Base-by-base conservation (phyloP, 2,113 vertebrate species). In the Chlorodrepanis virens region DNA sequence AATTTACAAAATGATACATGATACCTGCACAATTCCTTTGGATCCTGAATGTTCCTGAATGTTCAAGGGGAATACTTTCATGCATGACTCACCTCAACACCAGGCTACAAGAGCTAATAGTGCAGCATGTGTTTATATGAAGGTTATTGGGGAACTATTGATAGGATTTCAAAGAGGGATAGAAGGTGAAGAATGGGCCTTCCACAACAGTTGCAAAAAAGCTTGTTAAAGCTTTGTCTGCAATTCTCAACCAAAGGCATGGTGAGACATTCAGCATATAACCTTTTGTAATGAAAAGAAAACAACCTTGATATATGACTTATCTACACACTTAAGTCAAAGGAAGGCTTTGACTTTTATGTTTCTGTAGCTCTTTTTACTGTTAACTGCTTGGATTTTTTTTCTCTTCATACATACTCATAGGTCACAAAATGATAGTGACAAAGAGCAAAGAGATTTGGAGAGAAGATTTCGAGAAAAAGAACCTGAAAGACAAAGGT, bases 361-460 rank as follows among this genome's bases (percentile, higher is more conserved):
- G 13, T 33, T 74, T 94, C 28, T 52, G 21, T 70, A 82, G 35
- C 24, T 78, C 31, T 59, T 74, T 89, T 65, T 50, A 16, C 47
- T 75, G 22, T 86, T 97, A 89, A 94, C 83, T 90, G n/a, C 23
- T 94, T 89, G 87, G 83, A 69, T 85, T 94, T 94, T 95, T 56
- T 94, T 83, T 91, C 77, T 96, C 71, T 72, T 84, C 90, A 25
- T 84, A 88, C 88, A 49, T 54, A 90, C 54, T 76, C 22, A 2
- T 85, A 99, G 99, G 97, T 97, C 98, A 96, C 99, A 98, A 95
- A 97, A 98, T 68, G 98, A 99, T 96, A 99, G 98, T 88, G 99
- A 99, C 96, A 99, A 98, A 97, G 99, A 99, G 78, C 99, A 98
- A 96, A 98, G 98, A 94, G 98, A 98, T 93, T 97, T 98, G 52